Base-by-base conservation (phyloP, 2,888 invertebrate genomes). In the Acleris sparsana region DNA sequence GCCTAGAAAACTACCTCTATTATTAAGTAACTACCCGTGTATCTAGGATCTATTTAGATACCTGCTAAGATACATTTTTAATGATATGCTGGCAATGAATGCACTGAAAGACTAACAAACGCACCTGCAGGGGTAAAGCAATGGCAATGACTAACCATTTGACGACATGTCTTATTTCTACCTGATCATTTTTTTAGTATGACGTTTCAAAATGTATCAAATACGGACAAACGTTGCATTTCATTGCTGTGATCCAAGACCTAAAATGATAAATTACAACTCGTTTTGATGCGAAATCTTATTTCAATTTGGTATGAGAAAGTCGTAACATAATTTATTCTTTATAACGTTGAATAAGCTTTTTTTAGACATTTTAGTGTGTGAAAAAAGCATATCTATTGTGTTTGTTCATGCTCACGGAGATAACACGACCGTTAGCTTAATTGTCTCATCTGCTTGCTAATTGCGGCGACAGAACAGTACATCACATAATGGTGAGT, bases 401-500 rank as follows among this genome's bases (percentile, higher is more conserved):
- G 65, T 65, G 33, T 33, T 61, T 62, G 61, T 20, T 33, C 25
- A 48, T 29, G 48, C 29, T 20, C 43, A 25, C 29, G 55, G 9
- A 55, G 22, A 22, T 57, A 55, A 53, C 18, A 52, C 43, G 48
- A 33, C 57, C 52, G 61, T 25, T 49, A 59, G 9, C 39, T 44
- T 61, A 61, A 65, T 52, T 20, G 29, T 61, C 66, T 57, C 66
- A 62, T 62, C 62, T 67, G 56, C 61, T 56, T 64, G 59, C 53
- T 69, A 53, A 69, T 69, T 61, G 57, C 55, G 33, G 44, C 44
- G 63, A 66, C 62, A 66, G 52, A 65, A 56, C 61, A 65, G 56
- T 57, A 65, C 52, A 57, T 48, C 52, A 18, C 56, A 48, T 69
- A 71, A 71, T 70, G 70, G 62, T 64, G 61, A 49, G 49, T 64